Percentiles rank a stretch among this genome's conserved stretches.
Evolutionary conservation across 2,113 vertebrate species (phyloP).

Genomic region (Calidris pugnax): DNA sequence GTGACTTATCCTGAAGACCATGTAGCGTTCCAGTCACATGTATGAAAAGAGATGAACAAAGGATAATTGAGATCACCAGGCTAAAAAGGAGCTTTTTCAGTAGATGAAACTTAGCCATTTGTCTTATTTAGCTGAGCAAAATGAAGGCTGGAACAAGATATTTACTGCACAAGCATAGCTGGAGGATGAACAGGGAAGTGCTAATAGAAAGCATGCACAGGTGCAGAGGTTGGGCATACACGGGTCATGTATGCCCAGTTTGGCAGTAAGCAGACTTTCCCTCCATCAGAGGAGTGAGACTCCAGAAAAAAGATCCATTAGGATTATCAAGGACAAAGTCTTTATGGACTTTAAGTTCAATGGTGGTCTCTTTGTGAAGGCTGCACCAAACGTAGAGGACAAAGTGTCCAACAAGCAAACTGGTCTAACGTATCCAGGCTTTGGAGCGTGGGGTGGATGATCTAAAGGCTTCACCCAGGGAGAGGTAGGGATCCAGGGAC

Average conservation of each 20-base stretch:
- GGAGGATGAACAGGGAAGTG: neutral
- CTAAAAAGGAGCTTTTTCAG: neutral
- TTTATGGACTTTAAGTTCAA: neutral
- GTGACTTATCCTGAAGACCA: neutral
- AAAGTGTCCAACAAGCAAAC: neutral
- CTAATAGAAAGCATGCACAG: neutral
- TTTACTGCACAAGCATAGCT: neutral
- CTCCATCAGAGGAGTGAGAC: neutral
- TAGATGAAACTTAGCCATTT: neutral
- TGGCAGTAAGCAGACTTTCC: neutral
- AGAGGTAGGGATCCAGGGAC: neutral
- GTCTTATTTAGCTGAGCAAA: neutral
- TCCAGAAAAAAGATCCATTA: neutral
- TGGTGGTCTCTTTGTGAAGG: neutral
- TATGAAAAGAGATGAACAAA: neutral
- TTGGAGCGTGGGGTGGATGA: neutral
- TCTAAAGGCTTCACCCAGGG: neutral
- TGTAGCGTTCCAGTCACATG: neutral
- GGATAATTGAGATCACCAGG: neutral
- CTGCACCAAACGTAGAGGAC: neutral
- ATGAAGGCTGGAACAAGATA: neutral
- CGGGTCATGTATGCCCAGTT: neutral
- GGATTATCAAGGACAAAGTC: neutral
- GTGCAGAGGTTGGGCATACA: neutral
- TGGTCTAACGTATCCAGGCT: neutral